phyloP scores from a whole-genome alignment of 2,888 invertebrate genomes.

The Melipona bicolor region DNA sequence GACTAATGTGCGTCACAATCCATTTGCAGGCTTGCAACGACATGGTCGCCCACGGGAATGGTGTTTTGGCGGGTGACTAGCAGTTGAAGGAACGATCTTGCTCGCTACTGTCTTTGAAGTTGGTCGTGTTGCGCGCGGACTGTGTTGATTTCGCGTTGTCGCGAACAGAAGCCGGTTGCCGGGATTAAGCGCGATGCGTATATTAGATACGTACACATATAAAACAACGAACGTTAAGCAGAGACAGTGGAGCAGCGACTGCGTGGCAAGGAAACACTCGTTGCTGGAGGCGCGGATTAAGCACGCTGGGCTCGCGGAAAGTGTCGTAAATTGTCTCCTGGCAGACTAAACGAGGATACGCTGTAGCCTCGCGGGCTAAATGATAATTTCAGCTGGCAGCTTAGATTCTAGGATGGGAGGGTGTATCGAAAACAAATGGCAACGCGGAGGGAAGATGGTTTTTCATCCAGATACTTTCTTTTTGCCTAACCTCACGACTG shows the following conservation, averaged over 20 bases:
- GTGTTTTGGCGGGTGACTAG: conserved; percentile 3
- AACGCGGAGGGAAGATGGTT: neutral
- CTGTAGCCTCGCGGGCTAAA: conserved; percentile 57
- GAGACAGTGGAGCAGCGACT: conserved; percentile 42
- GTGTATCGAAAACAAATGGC: conserved; percentile 40
- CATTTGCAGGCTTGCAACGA: conserved; percentile 16
- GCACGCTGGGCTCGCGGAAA: conserved; percentile 58
- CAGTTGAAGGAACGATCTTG: neutral
- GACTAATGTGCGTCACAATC: conserved; percentile 42
- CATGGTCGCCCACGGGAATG: neutral
- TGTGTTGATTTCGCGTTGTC: conserved; percentile 37
- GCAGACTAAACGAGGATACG: conserved; percentile 70
- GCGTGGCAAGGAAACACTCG: conserved; percentile 56
- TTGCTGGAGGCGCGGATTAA: conserved; percentile 71
- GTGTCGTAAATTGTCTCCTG: conserved; percentile 75
- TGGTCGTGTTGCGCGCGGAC: neutral
- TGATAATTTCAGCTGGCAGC: conserved; percentile 69
- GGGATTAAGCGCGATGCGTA: conserved; percentile 51
- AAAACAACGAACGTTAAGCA: conserved; percentile 11
- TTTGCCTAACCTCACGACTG: neutral
- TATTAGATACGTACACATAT: conserved; percentile 35
- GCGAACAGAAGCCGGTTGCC: neutral
- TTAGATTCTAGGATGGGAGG: neutral
- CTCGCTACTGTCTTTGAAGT: conserved; percentile 41
- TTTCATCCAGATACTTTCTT: neutral